Conservation (phyloP, 2,888 invertebrate genomes). For the Micoletzkya japonica region DNA sequence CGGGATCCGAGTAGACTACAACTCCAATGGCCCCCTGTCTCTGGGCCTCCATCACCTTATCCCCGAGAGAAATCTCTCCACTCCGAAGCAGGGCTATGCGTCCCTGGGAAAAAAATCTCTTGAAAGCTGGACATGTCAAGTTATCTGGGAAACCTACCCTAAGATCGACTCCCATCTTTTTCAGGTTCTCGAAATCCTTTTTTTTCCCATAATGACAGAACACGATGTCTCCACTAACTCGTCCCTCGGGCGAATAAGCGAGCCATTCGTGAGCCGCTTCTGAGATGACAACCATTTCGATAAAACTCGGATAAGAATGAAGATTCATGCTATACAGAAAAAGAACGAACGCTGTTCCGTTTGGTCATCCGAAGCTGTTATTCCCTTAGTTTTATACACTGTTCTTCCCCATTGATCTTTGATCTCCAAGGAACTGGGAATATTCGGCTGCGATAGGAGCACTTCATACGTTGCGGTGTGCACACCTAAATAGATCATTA, state of each 20-base stretch:
- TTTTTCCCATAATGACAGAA: constrained; percentile 52
- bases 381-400: constrained; percentile 47
- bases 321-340: neutral
- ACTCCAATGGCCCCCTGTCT: constrained; percentile 63
- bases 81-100: constrained; percentile 68
- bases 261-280: constrained; percentile 61
- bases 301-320: neutral
- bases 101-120: constrained; percentile 54
- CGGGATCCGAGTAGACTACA: constrained; percentile 61
- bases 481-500: constrained; percentile 35
- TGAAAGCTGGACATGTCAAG: neutral
- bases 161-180: constrained; percentile 48
- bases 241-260: constrained; percentile 55
- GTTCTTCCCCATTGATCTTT: constrained; percentile 24
- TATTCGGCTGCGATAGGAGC: constrained; percentile 59
- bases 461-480: constrained; percentile 57
- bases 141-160: constrained; percentile 29
- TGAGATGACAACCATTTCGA: constrained; percentile 6
- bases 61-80: constrained; percentile 67
- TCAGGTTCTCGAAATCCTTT: constrained; percentile 53
- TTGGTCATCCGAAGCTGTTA: constrained; percentile 55
- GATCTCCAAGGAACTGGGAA: constrained; percentile 22
- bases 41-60: constrained; percentile 64
- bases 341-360: constrained; percentile 42
- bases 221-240: constrained; percentile 52